Percentiles rank a stretch among this genome's conserved stretches.
Conservation (phyloP, 1,140 invertebrate species). For the Cydia splendana region DNA sequence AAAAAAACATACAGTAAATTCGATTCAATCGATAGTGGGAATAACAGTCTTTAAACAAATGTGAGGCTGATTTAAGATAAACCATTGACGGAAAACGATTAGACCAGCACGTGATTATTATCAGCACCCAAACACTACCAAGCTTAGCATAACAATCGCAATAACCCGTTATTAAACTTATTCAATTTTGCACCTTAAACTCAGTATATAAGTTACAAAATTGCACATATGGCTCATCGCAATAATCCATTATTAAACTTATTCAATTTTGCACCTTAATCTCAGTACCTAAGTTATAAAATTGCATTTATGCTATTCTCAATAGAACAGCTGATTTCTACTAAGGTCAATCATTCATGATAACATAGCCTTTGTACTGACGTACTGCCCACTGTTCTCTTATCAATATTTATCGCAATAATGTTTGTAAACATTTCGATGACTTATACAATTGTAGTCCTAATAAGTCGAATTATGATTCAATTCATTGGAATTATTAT, state of each 20-base stretch:
- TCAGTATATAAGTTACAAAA: neutral
- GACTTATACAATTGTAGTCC: slow-evolving; percentile 1
- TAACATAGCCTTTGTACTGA: slow-evolving; percentile 21
- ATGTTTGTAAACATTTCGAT: slow-evolving; percentile 29
- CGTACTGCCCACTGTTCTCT: slow-evolving; percentile 6
- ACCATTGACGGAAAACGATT: neutral
- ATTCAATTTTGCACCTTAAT: neutral
- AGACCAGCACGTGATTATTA: neutral
- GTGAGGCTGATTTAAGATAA: neutral
- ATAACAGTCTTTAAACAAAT: neutral
- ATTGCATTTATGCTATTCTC: neutral
- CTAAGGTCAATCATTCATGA: slow-evolving; percentile 4
- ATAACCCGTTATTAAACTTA: neutral
- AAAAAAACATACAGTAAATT: too few relatives aligned
- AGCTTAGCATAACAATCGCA: slow-evolving; percentile 1
- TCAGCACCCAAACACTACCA: slow-evolving; percentile 14
- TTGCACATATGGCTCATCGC: neutral
- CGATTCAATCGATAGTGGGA: neutral
- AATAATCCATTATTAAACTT: neutral
- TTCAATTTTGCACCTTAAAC: neutral
- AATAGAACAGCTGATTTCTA: slow-evolving; percentile 16
- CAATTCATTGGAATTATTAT: neutral
- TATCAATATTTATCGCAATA: slow-evolving; percentile 16
- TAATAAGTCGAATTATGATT: neutral
- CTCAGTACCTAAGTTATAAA: neutral